Conservation (phyloP, 2,888 invertebrate species). For the Asteroscopus sphinx region DNA sequence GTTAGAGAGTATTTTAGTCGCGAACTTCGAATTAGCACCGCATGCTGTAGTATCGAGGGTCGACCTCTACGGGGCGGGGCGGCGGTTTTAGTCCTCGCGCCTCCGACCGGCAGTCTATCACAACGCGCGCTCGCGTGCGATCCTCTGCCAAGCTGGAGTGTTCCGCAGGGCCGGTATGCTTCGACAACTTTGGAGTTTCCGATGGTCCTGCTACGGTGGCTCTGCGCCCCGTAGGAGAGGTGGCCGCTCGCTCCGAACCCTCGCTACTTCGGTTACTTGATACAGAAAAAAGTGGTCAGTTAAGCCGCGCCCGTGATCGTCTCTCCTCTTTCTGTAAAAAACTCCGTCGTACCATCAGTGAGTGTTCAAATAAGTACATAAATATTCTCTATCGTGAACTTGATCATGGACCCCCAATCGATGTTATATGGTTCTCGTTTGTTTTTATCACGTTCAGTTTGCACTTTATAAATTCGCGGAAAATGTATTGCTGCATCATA, state of each 20-base stretch:
- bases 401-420: slow-evolving; percentile 21
- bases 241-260: slow-evolving; percentile 82
- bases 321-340: slow-evolving; percentile 87
- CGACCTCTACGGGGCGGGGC: slow-evolving; percentile 71
- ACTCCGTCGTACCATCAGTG: slow-evolving; percentile 87
- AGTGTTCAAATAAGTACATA: slow-evolving; percentile 67
- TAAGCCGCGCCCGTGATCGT: slow-evolving; percentile 84
- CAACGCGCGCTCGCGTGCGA: slow-evolving; percentile 85
- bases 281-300: slow-evolving; percentile 81
- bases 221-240: slow-evolving; percentile 81
- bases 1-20: slow-evolving; percentile 58
- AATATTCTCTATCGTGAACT: slow-evolving; percentile 30
- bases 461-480: slow-evolving; percentile 37
- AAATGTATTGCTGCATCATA: slow-evolving; percentile 61
- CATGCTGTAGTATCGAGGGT: slow-evolving; percentile 67
- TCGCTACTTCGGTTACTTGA: slow-evolving; percentile 84
- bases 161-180: slow-evolving; percentile 86
- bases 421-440: slow-evolving; percentile 26
- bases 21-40: slow-evolving; percentile 80
- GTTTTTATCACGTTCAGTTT: slow-evolving; percentile 33
- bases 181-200: slow-evolving; percentile 87
- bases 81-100: slow-evolving; percentile 62
- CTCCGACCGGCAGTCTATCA: slow-evolving; percentile 79
- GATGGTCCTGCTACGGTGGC: slow-evolving; percentile 74
- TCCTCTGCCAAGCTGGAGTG: slow-evolving; percentile 86